Base-by-base conservation (phyloP, 2,113 vertebrate species). In the Pollachius pollachius region DNA sequence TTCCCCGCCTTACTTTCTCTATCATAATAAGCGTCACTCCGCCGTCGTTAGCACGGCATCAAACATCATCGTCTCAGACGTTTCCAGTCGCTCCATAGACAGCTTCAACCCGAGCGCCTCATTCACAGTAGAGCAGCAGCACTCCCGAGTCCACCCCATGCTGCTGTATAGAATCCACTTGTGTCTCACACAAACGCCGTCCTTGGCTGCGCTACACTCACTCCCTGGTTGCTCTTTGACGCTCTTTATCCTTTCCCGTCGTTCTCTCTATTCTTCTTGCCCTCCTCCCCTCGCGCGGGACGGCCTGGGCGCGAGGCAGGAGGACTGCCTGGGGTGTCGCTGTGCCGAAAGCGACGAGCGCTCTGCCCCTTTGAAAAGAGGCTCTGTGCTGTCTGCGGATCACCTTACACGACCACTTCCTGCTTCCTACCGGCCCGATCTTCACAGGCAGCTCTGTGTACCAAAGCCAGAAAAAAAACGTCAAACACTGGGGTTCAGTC, bases 351-450 rank as follows among this genome's bases (percentile, higher is more conserved):
- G 23, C 67, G 77, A 83, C 80, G 54, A 84, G 82, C 76, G 84
- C 79, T 84, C 76, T 71, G 74, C 79, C 63, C 79, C 63, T 68
- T 79, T 93, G 86, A 93, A 94, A 93, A 93, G 93, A 78, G 80
- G 75, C 91, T 92, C 93, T 93, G 91, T 94, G 87, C 89, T 77
- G 82, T 75, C 78, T 85, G 80, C 82, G 85, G 92, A 93, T 94
- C 92, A 73, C 81, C 89, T 94, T 93, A 93, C 93, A 92, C 84
- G 81, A 89, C 88, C 87, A 90, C 91, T 93, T 94, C 93, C 93
- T 93, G 92, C 89, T 92, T 92, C 90, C 89, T 7, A 34, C 30
- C 30, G 89, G 87, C 88, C 90, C 80, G 77, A 81, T 89, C 83
- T 85, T 89, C 91, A 93, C 91, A 94, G 89, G 82, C 85, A 18